phyloP scores from a whole-genome alignment of 1,140 invertebrate genomes.

The Papilio dardanus region DNA sequence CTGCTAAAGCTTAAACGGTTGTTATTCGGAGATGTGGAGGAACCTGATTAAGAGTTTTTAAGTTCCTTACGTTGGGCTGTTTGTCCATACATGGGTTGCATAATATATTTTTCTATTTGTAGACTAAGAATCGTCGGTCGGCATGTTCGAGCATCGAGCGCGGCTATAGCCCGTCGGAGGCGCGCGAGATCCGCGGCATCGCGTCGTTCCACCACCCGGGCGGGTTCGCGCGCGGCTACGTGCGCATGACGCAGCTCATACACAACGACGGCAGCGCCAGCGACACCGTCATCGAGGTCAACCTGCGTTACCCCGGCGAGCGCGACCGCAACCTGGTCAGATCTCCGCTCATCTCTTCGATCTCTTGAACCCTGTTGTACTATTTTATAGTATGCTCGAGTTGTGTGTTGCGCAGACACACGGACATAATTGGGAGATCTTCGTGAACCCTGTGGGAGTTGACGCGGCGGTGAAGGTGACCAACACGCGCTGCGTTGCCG shows the following conservation, averaged over 20 bases:
- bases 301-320: conserved; percentile 91
- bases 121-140: conserved; percentile 85
- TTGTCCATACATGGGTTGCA: background rate
- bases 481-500: conserved; percentile 92
- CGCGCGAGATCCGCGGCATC: conserved; percentile 92
- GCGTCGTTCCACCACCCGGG: conserved; percentile 96
- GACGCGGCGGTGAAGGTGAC: conserved; percentile 93
- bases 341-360: no score
- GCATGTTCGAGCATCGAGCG: conserved; percentile 92
- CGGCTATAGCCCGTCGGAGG: conserved; percentile 93
- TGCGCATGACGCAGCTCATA: conserved; percentile 94
- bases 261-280: conserved; percentile 93
- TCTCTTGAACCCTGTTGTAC: no score
- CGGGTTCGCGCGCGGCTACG: conserved; percentile 93
- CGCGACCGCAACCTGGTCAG: conserved; percentile 90
- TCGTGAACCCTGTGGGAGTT: conserved; percentile 96
- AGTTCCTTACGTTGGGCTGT: background rate
- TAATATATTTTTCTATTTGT: background rate
- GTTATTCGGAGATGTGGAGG: no score
- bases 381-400: no score
- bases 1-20: no score
- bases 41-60: no score
- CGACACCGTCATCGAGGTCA: conserved; percentile 95
- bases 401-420: conserved; percentile 84
- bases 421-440: conserved; percentile 96